Evolutionary conservation across 37 sponge, comb jelly and placozoan genomes (phyloP), one percentile per base, ranked within the genome.

Genomic region (Beroe ovata): DNA sequence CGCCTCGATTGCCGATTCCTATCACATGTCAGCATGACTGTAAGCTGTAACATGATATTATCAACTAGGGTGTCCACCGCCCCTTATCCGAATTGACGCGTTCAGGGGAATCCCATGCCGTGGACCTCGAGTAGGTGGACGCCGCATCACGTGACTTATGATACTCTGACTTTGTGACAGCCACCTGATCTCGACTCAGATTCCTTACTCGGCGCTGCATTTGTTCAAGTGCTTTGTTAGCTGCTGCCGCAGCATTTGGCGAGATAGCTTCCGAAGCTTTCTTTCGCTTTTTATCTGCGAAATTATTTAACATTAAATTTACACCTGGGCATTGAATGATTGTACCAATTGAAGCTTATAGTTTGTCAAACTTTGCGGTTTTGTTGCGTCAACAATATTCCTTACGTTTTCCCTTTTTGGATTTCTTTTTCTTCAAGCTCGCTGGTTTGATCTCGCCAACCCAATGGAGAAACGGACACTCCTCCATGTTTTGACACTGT

Each of bases 201-300:
- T 66, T 66, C 30, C 69, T 66, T 34, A 66, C 34, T 1, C 69
- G 69, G 33, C 69, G 69, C 69, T 66, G 69, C 69, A 66, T 66
- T 1, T 66, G 25, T 18, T 66, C 69, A 1, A 66, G 69, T 34
- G 25, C 34, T 26, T 30, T 26, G 69, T 37, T 66, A 34, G 69
- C 69, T 30, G 69, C 69, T 18, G 69, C 69, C 3, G 69, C 69
- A 29, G 69, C 69, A 37, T 66, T 66, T 8, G 69, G 69, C 3
- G 69, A 66, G 25, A 66, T 14, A 1, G 69, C 69, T 16, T 47
- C 54, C 16, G 36, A 11, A 18, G 25, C 14, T 30, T 30, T 30
- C 25, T 30, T 66, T 37, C 34, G 29, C 69, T 66, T 66, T 37
- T 66, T 66, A 33, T 66, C 69, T 66, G 69, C n/a, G n/a, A n/a